Evolutionary conservation across 1,140 invertebrate genomes (phyloP), one percentile per base, ranked within the genome.

Genomic region (Thaumetopoea pityocampa): DNA sequence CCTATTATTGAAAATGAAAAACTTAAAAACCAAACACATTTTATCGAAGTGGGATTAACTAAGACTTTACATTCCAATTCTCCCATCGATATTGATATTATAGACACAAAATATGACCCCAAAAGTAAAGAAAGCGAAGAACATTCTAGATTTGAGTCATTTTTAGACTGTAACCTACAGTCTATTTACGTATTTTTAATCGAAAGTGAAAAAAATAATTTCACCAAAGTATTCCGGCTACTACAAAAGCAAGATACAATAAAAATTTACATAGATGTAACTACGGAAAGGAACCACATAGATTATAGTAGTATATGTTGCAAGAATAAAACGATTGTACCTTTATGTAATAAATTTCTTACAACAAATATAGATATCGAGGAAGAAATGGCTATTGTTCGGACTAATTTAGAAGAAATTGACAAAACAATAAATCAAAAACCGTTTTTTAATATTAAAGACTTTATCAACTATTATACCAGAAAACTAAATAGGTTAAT

Each of bases 241-340:
- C 23, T 80, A n/a, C 32, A 41, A 26, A 57, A 57, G 44, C 42
- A 55, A 3, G 37, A 54, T 5, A 48, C 59, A n/a, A 49, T 77
- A 16, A 83, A 77, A 54, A 52, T 83, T 22, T 83, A 80, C 28
- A 63, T 72, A 24, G 53, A 72, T 27, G 35, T 67, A 11, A 29
- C 40, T 9, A 63, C 48, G 28, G 26, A 45, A 36, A 24, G 38
- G 9, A 48, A 59, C 30, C 28, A 67, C 22, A 27, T 38, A 10
- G 51, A 76, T 36, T 56, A 67, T 7, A 60, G 42, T 11, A 50
- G 42, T 4, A 49, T 61, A 7, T 82, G 78, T 42, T 82, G 78
- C 43, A 24, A 29, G 2, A 55, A 65, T 28, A 30, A 37, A 10
- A 32, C 30, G 20, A 28, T 3, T 26, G 27, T 9, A 17, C 7